phyloP scores from a whole-genome alignment of 2,888 invertebrate species.

The Agrochola macilenta region DNA sequence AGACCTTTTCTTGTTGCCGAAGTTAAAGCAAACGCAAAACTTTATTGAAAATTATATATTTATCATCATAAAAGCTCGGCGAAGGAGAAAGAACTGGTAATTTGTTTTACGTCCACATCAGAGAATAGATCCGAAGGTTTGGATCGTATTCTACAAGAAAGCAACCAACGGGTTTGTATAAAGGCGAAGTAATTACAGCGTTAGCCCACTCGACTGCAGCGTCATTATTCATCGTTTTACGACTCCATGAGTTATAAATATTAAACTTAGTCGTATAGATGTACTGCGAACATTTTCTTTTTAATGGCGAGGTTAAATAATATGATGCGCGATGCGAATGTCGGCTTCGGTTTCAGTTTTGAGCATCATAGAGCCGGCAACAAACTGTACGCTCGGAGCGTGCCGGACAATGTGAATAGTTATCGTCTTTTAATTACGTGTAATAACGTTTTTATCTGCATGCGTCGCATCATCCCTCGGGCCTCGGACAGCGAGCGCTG shows the following conservation, averaged over 20 bases:
- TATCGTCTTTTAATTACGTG: conserved; percentile 87
- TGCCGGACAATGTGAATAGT: conserved; percentile 79
- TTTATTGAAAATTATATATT: conserved; percentile 69
- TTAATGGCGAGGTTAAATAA: conserved; percentile 88
- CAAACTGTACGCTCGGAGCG: conserved; percentile 80
- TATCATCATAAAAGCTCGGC: conserved; percentile 69
- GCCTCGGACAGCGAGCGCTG: conserved; percentile 65
- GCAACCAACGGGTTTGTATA: conserved; percentile 85
- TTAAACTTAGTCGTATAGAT: conserved; percentile 90
- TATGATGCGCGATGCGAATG: conserved; percentile 86
- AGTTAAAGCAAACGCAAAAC: conserved; percentile 54
- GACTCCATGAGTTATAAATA: conserved; percentile 90
- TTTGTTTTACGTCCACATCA: conserved; percentile 80
- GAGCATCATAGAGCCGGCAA: conserved; percentile 78
- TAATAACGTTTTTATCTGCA: conserved; percentile 83
- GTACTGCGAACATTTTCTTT: conserved; percentile 90
- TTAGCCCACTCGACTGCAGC: conserved; percentile 88
- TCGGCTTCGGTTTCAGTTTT: conserved; percentile 81
- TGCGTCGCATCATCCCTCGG: conserved; percentile 74
- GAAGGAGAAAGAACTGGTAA: conserved; percentile 77
- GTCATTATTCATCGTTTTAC: conserved; percentile 91
- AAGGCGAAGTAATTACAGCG: conserved; percentile 89
- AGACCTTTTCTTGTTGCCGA: conserved; percentile 54
- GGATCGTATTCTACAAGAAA: conserved; percentile 86
- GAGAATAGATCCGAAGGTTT: conserved; percentile 78